Evolutionary conservation across 2,888 invertebrate genomes (phyloP).

Genomic region (Darwinula stevensoni): DNA sequence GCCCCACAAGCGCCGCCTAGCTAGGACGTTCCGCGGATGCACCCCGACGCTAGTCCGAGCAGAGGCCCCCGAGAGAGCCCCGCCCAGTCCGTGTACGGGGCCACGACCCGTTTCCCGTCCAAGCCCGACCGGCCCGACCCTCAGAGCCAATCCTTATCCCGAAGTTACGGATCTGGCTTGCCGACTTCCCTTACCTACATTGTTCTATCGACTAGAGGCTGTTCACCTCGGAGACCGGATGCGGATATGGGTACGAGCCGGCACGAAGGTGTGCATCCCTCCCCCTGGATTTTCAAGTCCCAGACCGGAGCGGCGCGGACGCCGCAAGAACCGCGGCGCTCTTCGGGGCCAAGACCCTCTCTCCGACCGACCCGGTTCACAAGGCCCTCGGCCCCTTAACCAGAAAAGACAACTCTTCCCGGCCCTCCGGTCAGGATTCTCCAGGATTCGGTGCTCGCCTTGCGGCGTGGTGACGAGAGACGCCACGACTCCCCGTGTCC

Average conservation of each 20-base stretch:
- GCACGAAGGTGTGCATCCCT: constrained; percentile 14
- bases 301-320: constrained; percentile 13
- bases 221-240: constrained; percentile 42
- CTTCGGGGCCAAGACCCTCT: constrained; percentile 19
- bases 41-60: constrained; percentile 1
- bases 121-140: constrained; percentile 29
- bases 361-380: constrained; percentile 23
- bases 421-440: neutral
- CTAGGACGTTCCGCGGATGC: constrained; percentile 1
- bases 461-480: neutral
- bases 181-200: constrained; percentile 36
- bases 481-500: constrained; percentile 23
- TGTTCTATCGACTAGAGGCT: constrained; percentile 34
- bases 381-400: constrained; percentile 12
- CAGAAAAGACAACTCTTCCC: constrained; percentile 17
- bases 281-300: constrained; percentile 19
- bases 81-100: constrained; percentile 11
- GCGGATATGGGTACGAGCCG: constrained; percentile 36
- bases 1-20: neutral
- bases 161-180: constrained; percentile 29
- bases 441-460: neutral
- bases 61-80: constrained; percentile 7
- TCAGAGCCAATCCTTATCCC: constrained; percentile 43
- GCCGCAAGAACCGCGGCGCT: constrained; percentile 16
- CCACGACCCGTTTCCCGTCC: constrained; percentile 19